These are phyloP conservation scores for Philaenus spumarius DNA, from an alignment of 1,140 invertebrate genomes.

Conservation along the genomic window DNA sequence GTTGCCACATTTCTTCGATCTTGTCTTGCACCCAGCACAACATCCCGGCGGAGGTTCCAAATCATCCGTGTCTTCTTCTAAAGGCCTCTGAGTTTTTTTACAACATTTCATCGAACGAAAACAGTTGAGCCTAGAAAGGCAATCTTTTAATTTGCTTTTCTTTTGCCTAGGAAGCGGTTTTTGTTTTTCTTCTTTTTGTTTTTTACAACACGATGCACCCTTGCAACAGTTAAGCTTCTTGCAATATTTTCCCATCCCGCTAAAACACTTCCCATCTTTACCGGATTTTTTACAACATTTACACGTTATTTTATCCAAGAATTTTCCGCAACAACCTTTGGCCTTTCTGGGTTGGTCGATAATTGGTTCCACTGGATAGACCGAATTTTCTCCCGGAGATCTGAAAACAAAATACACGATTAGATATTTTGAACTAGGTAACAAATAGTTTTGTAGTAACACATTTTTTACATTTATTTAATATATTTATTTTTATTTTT, in stretches of 20 bases:
- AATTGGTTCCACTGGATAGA: constrained; percentile 5
- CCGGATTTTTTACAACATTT: neutral
- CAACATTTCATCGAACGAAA: neutral
- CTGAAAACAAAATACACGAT: neutral
- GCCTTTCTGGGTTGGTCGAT: neutral
- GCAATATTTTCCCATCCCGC: neutral
- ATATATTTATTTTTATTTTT: no score
- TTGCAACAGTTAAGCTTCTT: constrained; percentile 21
- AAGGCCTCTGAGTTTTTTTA: neutral
- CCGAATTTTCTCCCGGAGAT: constrained; percentile 1
- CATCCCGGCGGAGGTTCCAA: neutral
- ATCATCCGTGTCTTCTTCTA: neutral
- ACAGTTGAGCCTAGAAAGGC: constrained; percentile 3
- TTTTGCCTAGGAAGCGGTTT: neutral
- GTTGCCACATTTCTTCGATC: constrained; percentile 1
- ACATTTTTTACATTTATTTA: no score
- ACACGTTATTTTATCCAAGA: constrained; percentile 7
- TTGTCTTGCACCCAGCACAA: constrained; percentile 9
- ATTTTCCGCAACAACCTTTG: constrained; percentile 6
- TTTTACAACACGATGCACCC: neutral
- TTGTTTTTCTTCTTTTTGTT: constrained; percentile 9
- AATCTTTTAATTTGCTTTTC: neutral
- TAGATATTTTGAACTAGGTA: no score
- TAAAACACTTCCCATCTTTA: neutral
- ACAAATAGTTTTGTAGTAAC: no score